phyloP scores from a whole-genome alignment of 2,113 vertebrate species.

The Petrocephalus microphthalmus region DNA sequence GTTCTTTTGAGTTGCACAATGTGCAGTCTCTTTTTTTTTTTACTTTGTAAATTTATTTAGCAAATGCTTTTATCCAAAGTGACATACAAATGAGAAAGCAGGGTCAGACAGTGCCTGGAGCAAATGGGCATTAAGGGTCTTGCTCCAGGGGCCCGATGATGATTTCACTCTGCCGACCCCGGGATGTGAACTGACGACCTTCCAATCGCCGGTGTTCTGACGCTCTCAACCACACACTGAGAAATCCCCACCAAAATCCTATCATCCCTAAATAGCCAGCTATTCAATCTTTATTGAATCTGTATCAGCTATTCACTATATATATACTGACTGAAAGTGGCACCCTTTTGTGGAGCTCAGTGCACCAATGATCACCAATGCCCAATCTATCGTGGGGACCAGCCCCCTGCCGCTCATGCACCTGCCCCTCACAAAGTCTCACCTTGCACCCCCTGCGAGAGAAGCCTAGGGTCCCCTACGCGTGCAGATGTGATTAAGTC shows the following conservation, averaged over 20 bases:
- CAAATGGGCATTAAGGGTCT: background rate
- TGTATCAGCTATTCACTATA: no score
- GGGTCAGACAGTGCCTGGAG: background rate
- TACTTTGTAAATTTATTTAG: background rate
- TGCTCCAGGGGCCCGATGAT: background rate
- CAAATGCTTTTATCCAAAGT: background rate
- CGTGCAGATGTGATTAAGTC: background rate
- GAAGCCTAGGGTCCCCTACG: background rate
- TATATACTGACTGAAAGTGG: background rate
- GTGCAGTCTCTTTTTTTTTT: background rate
- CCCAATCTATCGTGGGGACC: background rate
- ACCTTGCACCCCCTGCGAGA: background rate
- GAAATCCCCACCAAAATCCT: background rate
- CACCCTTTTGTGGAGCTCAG: background rate
- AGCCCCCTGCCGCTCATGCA: background rate
- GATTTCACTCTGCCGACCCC: background rate
- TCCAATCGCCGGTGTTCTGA: background rate
- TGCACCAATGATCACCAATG: background rate
- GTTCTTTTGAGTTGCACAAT: background rate
- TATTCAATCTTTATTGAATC: background rate
- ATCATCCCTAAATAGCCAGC: background rate
- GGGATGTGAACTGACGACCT: background rate
- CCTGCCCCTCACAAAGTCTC: background rate
- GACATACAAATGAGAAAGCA: background rate
- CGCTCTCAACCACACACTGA: background rate